Conservation (phyloP, 2,888 invertebrate genomes). For the Escarpia spicata region DNA sequence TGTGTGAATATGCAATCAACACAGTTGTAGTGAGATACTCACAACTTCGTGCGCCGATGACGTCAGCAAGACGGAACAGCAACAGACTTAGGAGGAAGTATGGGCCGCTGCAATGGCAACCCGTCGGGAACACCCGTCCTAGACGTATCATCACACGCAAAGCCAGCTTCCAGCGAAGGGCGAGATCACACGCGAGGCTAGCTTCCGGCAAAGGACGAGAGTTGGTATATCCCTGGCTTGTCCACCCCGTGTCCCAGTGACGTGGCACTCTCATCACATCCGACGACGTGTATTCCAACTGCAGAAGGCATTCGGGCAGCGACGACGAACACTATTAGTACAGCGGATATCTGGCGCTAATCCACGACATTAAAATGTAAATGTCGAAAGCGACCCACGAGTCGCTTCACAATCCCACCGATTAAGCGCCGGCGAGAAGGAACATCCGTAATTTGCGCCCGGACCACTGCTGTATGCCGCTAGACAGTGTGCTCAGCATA, state of each 20-base stretch:
- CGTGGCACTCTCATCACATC: too few relatives aligned
- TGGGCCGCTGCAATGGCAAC: not conserved
- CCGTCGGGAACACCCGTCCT: not conserved
- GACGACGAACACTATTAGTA: not conserved
- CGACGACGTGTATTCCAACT: not conserved
- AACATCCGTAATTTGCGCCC: not conserved
- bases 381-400: not conserved
- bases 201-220: not conserved
- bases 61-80: not conserved
- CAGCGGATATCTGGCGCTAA: not conserved
- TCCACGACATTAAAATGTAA: constrained; percentile 16
- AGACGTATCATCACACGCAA: not conserved
- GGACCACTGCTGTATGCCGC: not conserved
- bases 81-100: not conserved
- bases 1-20: not conserved
- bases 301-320: not conserved
- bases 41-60: not conserved
- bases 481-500: not conserved
- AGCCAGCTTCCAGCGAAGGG: not conserved
- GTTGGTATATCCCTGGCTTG: not conserved
- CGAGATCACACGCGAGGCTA: not conserved
- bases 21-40: not conserved
- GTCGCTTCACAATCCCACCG: not conserved
- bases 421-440: not conserved
- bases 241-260: not conserved